These are phyloP conservation scores for Chydorus sphaericus DNA, from an alignment of 2,888 invertebrate species.

Conservation along the genomic window DNA sequence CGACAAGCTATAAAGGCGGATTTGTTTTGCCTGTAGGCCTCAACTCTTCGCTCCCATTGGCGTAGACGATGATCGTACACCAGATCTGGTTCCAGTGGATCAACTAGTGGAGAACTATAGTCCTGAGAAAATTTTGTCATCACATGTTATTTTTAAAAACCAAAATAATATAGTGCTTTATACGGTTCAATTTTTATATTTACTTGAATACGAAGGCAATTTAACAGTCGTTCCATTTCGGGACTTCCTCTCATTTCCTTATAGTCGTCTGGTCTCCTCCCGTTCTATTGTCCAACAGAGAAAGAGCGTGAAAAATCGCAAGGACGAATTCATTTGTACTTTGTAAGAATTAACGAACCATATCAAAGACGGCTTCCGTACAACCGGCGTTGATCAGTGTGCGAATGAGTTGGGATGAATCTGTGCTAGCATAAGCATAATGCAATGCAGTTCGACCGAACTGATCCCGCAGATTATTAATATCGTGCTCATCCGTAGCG, in stretches of 20 bases:
- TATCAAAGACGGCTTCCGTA: not conserved
- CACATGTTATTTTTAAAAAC: no score
- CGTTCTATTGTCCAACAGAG: no score
- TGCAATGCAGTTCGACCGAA: not conserved
- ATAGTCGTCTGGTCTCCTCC: no score
- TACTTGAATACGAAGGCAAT: not conserved
- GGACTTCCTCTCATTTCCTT: no score
- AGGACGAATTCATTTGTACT: not conserved
- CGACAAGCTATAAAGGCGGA: not conserved
- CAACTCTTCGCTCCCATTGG: not conserved
- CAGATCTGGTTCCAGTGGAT: not conserved
- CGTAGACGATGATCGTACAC: no score
- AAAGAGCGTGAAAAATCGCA: no score
- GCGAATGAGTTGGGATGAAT: not conserved
- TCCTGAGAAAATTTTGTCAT: no score
- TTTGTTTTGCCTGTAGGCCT: not conserved
- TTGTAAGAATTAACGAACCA: not conserved
- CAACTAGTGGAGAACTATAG: not conserved
- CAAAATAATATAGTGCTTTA: not conserved
- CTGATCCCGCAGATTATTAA: not conserved
- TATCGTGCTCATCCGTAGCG: not conserved
- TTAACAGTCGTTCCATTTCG: not conserved
- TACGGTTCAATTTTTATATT: not conserved
- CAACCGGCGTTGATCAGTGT: not conserved
- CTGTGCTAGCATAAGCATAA: not conserved